Base-by-base conservation (phyloP, 1,140 invertebrate species). In the Octopus bimaculoides region DNA sequence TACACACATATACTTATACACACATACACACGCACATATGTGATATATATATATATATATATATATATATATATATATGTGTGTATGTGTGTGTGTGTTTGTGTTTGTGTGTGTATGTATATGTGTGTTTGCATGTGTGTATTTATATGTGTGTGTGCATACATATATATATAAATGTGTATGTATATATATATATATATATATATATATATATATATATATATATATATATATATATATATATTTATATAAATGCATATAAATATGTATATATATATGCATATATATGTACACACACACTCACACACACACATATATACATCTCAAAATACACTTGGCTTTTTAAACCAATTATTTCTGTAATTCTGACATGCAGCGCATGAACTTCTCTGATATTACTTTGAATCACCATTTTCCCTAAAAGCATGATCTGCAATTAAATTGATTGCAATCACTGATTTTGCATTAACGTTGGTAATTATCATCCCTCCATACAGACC, bases 171-270 rank as follows among this genome's bases (percentile, higher is more conserved):
- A 69, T 69, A 69, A n/a, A 12, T 5, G 12, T 69, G 20, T 69
- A 12, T 69, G 20, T 69, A 69, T 69, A 14, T 69, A 69, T 69
- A 69, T 69, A 69, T 69, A 69, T 69, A 69, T 69, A 14, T 5
- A 69, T 69, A 69, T 69, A 20, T 69, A 12, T 69, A 69, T 69
- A 69, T 69, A 69, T 69, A 69, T 69, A 69, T 69, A 69, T 69
- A 69, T 69, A 69, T 69, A 69, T 61, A 17, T 61, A 69, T 69
- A 69, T 5, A 69, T 69, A 69, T 69, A 69, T 69, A 69, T 8
- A 61, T 61, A 61, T 69, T n/a, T 69, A 69, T 69, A 69, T 69
- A 9, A 69, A 69, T n/a, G 14, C 20, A 14, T 69, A 9, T 61
- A 61, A 61, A 61, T 61, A 61, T 9, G 17, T 9, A 61, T 9